Evolutionary conservation across 2,797 vertebrate genomes (phyloP), one percentile per base, ranked within the genome.

Genomic region (Hydrocynus forskahlii): DNA sequence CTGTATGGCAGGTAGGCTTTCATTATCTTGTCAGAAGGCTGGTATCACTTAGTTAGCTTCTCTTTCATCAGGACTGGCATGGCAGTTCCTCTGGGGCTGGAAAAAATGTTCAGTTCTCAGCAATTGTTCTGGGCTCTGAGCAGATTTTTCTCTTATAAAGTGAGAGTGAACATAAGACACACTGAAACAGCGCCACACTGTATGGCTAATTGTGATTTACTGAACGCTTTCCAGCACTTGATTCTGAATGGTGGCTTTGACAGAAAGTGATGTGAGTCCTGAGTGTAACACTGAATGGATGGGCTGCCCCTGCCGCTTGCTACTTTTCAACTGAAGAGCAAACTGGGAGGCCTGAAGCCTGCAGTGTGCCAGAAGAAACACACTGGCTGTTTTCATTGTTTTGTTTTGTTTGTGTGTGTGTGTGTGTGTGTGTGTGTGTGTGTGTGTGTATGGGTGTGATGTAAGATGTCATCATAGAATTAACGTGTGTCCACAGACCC

Each of bases 11-110:
- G 80, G 81, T 79, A 84, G 80, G 73, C 70, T 69, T 78, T 81
- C 69, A 72, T 54, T 75, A 72, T 81, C 75, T 74, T 50, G 60
- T 83, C 75, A 60, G 64, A 68, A n/a, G 83, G 63, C 60, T 84
- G 76, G 69, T 75, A 77, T 38, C 52, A 79, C 79, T 74, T 73
- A 80, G 50, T 50, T 5, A 17, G 12, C 14, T 75, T 69, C 45
- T 75, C 66, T 87, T 86, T 87, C 81, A 85, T 80, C 74, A 84
- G 68, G 48, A 5, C 55, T 83, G 78, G 21, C 66, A 59, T 73
- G 81, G 83, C 35, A 45, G 76, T 78, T 83, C 60, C 74, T 83
- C n/a, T 25, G 67, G 74, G 68, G 66, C 62, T 40, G 60, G 21
- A 86, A 82, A 80, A 85, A 80, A 67, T 54, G 40, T 43, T 81